Conservation (phyloP, 2,113 vertebrate species). For the Tylochromis polylepis region DNA sequence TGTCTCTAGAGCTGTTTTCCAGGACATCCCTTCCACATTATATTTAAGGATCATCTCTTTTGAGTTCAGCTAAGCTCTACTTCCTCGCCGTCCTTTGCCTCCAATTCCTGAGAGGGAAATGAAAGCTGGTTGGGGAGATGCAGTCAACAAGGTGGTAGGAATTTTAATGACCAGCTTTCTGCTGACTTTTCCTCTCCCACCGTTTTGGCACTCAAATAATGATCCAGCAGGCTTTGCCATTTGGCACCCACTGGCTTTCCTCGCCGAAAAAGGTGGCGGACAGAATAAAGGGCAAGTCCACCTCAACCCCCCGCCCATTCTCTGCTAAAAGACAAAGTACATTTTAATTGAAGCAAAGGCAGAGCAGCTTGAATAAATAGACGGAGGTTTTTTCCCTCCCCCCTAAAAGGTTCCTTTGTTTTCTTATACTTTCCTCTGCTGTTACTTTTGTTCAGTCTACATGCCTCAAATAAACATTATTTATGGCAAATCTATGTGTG, state of each 20-base stretch:
- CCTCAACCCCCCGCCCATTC: conserved; percentile 14
- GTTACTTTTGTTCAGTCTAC: neutral
- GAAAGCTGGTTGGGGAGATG: conserved; percentile 45
- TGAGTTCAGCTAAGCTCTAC: neutral
- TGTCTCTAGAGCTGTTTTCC: conserved; percentile 1
- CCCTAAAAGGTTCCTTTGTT: neutral
- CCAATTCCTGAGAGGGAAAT: conserved; percentile 25
- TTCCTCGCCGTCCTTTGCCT: neutral
- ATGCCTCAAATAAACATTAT: neutral
- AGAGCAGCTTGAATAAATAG: conserved; percentile 25
- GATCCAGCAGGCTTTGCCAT: conserved; percentile 52
- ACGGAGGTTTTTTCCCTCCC: neutral
- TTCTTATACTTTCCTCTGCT: neutral
- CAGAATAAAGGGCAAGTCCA: conserved; percentile 32
- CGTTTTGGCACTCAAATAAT: conserved; percentile 64
- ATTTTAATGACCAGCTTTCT: conserved; percentile 66
- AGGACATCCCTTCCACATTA: neutral
- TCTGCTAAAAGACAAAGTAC: conserved; percentile 27
- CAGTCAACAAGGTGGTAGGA: conserved; percentile 64
- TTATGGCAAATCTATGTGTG: neutral
- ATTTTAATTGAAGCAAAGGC: conserved; percentile 48
- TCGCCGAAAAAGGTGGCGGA: conserved; percentile 25
- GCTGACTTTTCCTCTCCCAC: conserved; percentile 58
- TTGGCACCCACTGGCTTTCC: conserved; percentile 54
- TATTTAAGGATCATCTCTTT: conserved; percentile 4